Evolutionary conservation across 2,797 vertebrate genomes (phyloP).

Genomic region (Eptatretus atami): DNA sequence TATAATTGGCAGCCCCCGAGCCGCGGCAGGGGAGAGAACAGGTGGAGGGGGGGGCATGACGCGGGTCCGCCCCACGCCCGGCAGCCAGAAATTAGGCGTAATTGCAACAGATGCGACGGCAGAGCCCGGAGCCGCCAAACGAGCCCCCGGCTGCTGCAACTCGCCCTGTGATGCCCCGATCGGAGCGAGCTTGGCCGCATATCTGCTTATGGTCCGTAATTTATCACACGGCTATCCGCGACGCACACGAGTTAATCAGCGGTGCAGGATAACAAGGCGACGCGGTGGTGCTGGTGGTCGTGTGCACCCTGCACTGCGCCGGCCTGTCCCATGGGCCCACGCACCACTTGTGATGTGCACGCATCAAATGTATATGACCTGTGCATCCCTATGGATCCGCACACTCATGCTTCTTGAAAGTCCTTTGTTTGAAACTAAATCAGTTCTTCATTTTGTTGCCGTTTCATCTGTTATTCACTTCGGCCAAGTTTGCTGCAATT

Average conservation of each 20-base stretch:
- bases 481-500: too few species aligned
- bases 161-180: constrained; percentile 2
- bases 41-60: background rate
- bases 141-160: constrained; percentile 2
- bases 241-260: constrained; percentile 4
- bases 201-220: constrained; percentile 3
- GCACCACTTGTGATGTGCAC: too few species aligned
- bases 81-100: constrained; percentile 1
- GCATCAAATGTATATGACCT: too few species aligned
- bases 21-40: too few species aligned
- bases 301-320: background rate
- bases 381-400: too few species aligned
- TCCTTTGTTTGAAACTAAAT: too few species aligned
- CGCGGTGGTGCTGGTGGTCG: background rate
- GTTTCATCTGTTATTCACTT: too few species aligned
- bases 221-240: constrained; percentile 1
- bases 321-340: background rate
- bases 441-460: too few species aligned
- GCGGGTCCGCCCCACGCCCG: background rate
- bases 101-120: constrained; percentile 5
- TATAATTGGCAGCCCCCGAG: too few species aligned
- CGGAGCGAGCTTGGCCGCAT: background rate
- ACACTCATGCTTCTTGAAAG: too few species aligned
- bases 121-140: constrained; percentile 2
- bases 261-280: constrained; percentile 1